Evolutionary conservation across 2,888 invertebrate genomes (phyloP).

Genomic region (Drosophila subsilvestris): DNA sequence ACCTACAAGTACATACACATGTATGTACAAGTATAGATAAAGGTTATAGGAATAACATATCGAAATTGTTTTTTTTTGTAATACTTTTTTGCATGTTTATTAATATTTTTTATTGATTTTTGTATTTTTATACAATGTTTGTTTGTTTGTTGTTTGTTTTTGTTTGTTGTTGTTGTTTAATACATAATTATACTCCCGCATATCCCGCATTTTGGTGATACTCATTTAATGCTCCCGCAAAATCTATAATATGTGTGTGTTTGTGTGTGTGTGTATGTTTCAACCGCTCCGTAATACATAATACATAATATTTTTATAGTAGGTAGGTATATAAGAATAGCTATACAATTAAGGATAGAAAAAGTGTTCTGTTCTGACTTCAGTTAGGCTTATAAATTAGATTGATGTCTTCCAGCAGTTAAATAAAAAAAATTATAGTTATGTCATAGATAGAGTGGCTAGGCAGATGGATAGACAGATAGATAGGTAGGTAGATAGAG

Average conservation of each 20-base stretch:
- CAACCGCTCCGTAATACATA: constrained; percentile 56
- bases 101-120: constrained; percentile 69
- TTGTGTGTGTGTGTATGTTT: constrained; percentile 24
- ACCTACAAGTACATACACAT: neutral
- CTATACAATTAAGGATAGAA: constrained; percentile 78
- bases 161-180: constrained; percentile 47
- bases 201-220: constrained; percentile 69
- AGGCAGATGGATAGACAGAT: constrained; percentile 2
- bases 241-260: constrained; percentile 61
- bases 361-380: constrained; percentile 63
- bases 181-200: constrained; percentile 72
- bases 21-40: too few species aligned
- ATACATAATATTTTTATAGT: constrained; percentile 57
- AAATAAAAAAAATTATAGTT: constrained; percentile 51
- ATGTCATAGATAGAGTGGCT: constrained; percentile 12
- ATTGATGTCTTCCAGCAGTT: constrained; percentile 72
- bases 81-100: constrained; percentile 73
- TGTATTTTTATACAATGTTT: constrained; percentile 72
- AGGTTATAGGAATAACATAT: neutral
- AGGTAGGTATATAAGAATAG: constrained; percentile 45
- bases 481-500: constrained; percentile 20
- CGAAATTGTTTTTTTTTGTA: constrained; percentile 47
- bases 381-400: constrained; percentile 59
- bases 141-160: constrained; percentile 40
- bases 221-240: constrained; percentile 61